Conservation (phyloP, 2,113 vertebrate genomes). For the Steatornis caripensis region DNA sequence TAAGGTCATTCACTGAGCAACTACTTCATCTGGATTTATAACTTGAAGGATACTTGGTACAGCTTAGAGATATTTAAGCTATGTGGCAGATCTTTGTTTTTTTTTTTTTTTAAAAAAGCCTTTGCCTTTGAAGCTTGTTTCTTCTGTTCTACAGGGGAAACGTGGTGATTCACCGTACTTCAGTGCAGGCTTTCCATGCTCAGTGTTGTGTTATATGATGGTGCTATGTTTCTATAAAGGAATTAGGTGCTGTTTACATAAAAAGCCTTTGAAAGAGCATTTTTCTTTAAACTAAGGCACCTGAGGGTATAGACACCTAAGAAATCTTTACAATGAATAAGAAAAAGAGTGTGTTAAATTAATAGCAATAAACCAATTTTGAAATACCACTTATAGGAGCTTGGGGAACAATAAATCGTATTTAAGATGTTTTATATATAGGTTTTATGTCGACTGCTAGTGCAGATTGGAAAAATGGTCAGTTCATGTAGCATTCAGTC, state of each 20-base stretch:
- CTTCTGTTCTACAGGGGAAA: background rate
- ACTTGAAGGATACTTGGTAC: background rate
- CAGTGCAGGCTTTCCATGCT: background rate
- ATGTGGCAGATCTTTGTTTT: fast-evolving
- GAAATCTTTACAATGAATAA: background rate
- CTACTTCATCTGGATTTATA: background rate
- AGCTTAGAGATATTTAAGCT: background rate
- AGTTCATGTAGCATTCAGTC: background rate
- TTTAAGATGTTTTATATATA: no score
- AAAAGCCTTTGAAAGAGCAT: background rate
- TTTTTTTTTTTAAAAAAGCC: background rate
- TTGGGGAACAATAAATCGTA: background rate
- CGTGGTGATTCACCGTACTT: background rate
- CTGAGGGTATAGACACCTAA: background rate
- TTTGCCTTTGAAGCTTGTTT: background rate
- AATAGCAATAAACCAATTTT: background rate
- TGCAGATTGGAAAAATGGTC: background rate
- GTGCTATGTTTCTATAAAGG: background rate
- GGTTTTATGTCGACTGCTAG: background rate
- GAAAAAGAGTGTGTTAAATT: background rate
- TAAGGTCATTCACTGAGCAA: background rate
- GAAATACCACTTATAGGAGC: background rate
- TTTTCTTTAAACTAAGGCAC: background rate
- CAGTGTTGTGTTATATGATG: background rate
- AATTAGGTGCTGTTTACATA: background rate